Evolutionary conservation across 2,797 vertebrate species (phyloP), one percentile per base, ranked within the genome.

Genomic region (Micrastur ruficollis): DNA sequence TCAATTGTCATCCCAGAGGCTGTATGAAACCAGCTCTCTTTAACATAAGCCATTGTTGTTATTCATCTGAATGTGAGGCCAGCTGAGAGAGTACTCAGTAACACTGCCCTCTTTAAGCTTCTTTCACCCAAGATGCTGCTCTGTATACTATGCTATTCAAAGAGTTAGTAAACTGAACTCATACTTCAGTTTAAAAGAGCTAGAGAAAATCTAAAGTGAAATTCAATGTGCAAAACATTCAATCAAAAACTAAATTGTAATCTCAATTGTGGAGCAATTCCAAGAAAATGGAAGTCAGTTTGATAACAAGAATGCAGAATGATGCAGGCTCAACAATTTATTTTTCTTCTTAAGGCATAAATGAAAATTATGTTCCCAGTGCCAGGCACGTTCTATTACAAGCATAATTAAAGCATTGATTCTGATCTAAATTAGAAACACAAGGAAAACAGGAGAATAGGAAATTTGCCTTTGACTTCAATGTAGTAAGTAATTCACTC

Each of bases 121-220:
- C 44, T 76, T 4, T n/a, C 6, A 2, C 11, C 14, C 32, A 84
- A 85, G 40, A 72, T n/a, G 17, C 13, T 82, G n/a, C 8, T 90
- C 32, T 73, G 50, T 75, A 67, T 50, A 42, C 29, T 36, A 5
- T 46, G 11, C 8, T 81, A 53, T 76, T 67, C 58, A 70, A 81
- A 70, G 50, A 75, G 26, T 86, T 81, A 91, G 90, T 65, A 95
- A 84, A 93, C 26, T 16, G 40, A 94, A 76, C 20, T 73, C 59
- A 36, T 76, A 21, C 66, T 67, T 89, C 26, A 70, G 38, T 67
- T 95, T 89, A 86, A 74, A 90, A 80, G 67, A 76, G 14, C 49
- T 61, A 74, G 73, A 85, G 78, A 95, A 97, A 95, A 95, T 89
- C 44, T 73, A 31, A 95, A 96, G 90, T 95, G 91, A 96, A 97